These are phyloP conservation scores for Galeruca laticollis DNA, from an alignment of 2,888 invertebrate species.

Conservation along the genomic window DNA sequence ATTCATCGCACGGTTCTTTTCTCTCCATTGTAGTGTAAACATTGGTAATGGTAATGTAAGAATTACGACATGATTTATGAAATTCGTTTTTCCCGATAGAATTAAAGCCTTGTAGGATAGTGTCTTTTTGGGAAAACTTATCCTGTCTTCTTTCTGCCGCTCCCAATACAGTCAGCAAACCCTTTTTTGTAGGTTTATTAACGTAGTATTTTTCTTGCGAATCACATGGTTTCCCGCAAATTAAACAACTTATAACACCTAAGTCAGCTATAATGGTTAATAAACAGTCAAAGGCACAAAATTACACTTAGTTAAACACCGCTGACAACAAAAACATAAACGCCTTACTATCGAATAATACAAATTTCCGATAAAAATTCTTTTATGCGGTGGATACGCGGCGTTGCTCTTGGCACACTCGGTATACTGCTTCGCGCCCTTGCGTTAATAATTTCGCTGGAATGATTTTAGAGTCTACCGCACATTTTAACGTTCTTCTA, in stretches of 20 bases:
- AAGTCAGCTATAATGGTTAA: not conserved
- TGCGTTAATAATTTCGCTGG: too few relatives aligned
- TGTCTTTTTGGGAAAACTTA: not conserved
- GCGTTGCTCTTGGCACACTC: not conserved
- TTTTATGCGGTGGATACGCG: too few relatives aligned
- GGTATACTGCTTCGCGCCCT: not conserved
- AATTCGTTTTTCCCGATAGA: not conserved
- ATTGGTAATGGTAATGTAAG: not conserved
- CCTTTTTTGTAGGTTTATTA: not conserved
- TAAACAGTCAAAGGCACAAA: not conserved
- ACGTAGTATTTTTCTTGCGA: not conserved
- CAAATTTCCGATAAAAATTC: too few relatives aligned
- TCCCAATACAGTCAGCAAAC: not conserved
- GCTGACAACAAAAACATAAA: not conserved
- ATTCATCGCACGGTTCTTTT: not conserved
- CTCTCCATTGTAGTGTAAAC: not conserved
- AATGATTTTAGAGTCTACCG: too few relatives aligned
- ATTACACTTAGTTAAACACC: not conserved
- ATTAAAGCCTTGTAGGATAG: not conserved
- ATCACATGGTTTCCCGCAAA: constrained; percentile 2
- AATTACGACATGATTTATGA: not conserved
- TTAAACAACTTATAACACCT: constrained; percentile 2
- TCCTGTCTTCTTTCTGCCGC: not conserved
- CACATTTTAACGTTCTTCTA: too few relatives aligned
- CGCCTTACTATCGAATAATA: too few relatives aligned